Base-by-base conservation (phyloP, 2,888 invertebrate species). In the Mimachlamys varia region DNA sequence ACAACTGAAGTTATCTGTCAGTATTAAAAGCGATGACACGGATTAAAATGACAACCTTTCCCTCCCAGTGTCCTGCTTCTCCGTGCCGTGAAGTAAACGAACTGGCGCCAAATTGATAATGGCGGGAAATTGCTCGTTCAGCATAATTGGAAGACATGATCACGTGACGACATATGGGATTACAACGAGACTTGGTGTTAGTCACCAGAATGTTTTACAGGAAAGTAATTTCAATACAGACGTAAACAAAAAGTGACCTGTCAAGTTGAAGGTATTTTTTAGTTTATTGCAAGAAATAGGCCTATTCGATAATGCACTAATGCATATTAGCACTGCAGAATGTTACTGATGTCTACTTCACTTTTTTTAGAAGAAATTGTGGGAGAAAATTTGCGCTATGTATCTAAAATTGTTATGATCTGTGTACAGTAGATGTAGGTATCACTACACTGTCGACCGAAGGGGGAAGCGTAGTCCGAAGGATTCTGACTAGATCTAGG, bases 31-130 rank as follows among this genome's bases (percentile, higher is more conserved):
- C 22, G 38, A 88, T 44, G 33, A 22, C 22, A 44, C 53, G 38
- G 44, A 19, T 44, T 22, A 38, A 17, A 19, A 13, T 10, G 17
- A 22, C 27, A 17, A 15, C 53, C 19, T 89, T 55, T n/a, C 44
- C 44, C 22, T 76, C 22, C 53, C 88, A 62, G 88, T 87, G 58
- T 53, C 88, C 50, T 50, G 15, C 55, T 88, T 17, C 37, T 89
- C 76, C 88, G 88, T 89, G 50, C 76, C 55, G 76, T 76, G 76
- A 33, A 33, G 76, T 90, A 62, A 88, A 17, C 19, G 22, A 87
- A 49, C 49, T 58, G 89, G 90, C 92, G 92, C 92, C 90, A 92
- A 91, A 92, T 90, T 90, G 87, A 88, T 87, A 90, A 91, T 92
- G 91, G 92, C 92, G 92, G 91, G 92, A 92, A 92, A 90, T 62